Conservation (phyloP, 2,888 invertebrate genomes). For the Euclidia mi region DNA sequence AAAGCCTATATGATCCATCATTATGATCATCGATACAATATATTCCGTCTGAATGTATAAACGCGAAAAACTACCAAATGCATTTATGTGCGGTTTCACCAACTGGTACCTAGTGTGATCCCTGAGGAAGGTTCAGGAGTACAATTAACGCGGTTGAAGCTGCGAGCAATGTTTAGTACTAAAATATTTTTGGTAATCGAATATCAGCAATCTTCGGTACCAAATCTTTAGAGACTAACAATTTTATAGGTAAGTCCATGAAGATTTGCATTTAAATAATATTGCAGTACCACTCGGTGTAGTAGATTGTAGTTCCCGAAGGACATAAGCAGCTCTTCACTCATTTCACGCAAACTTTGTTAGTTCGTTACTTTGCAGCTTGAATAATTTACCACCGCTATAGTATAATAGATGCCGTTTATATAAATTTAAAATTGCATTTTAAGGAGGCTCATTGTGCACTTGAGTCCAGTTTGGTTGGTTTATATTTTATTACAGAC, state of each 20-base stretch:
- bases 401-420: neutral
- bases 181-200: neutral
- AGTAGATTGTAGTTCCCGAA: neutral
- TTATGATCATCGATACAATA: no score
- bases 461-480: no score
- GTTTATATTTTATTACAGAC: no score
- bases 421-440: neutral
- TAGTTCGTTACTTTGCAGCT: conserved; percentile 3
- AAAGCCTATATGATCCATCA: no score
- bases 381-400: conserved; percentile 7
- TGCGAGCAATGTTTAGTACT: no score
- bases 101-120: no score
- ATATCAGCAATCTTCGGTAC: neutral
- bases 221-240: neutral
- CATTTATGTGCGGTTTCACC: no score
- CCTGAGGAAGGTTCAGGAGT: no score
- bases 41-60: no score
- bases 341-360: neutral
- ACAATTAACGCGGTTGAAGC: no score
- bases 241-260: conserved; percentile 7
- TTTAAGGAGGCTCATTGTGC: no score
- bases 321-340: neutral
- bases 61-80: no score
- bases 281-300: neutral
- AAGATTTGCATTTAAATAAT: conserved; percentile 13